These are phyloP conservation scores for Genyomyrus donnyi DNA, from an alignment of 2,113 vertebrate genomes.

Conservation along the genomic window DNA sequence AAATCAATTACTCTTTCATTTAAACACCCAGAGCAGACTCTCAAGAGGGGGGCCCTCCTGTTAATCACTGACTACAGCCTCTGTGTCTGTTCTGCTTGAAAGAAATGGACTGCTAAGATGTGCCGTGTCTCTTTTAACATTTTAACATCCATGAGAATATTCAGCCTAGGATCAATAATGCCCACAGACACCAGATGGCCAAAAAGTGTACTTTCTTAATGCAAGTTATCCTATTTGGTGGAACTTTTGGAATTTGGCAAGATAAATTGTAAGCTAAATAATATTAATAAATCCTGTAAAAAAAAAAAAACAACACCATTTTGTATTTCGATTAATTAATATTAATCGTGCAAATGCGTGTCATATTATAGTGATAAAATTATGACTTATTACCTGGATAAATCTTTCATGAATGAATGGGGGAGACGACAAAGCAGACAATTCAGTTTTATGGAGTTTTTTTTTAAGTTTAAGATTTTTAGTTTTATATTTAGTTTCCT, in stretches of 20 bases:
- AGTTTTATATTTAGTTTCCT: background rate
- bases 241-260: background rate
- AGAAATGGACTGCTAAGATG: background rate
- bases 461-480: background rate
- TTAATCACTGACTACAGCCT: background rate
- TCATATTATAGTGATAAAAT: background rate
- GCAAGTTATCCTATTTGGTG: background rate
- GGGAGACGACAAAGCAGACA: background rate
- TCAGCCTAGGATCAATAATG: background rate
- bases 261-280: background rate
- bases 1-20: conserved; percentile 8
- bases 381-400: background rate
- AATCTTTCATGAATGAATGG: background rate
- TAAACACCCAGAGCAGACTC: background rate
- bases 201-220: background rate
- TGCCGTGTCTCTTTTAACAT: background rate
- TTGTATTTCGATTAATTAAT: background rate
- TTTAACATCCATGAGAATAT: background rate
- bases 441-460: background rate
- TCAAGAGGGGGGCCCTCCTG: background rate
- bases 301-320: background rate
- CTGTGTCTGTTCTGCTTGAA: background rate
- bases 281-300: background rate
- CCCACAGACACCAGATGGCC: background rate
- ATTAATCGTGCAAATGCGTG: background rate